These are phyloP conservation scores for Phymatocera aterrima DNA, from an alignment of 2,888 invertebrate species.

Conservation along the genomic window DNA sequence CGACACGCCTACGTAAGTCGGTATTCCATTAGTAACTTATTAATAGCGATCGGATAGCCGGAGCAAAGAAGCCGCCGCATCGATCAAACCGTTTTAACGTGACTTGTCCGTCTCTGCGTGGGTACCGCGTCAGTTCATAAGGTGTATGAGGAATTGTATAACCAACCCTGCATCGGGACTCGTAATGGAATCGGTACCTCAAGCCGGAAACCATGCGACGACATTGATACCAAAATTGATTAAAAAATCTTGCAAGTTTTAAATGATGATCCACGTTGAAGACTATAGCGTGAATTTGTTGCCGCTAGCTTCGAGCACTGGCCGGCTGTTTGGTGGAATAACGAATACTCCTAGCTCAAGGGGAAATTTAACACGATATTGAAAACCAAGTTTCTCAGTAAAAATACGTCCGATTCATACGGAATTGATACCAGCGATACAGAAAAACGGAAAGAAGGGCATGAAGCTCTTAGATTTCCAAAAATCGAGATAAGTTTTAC, in stretches of 20 bases:
- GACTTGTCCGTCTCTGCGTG: slow-evolving; percentile 33
- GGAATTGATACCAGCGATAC: too few species aligned
- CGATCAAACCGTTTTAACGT: slow-evolving; percentile 48
- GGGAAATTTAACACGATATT: too few species aligned
- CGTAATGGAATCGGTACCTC: neutral
- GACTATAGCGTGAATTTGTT: neutral
- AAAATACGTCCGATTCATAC: too few species aligned
- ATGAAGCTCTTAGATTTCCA: too few species aligned
- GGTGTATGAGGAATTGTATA: slow-evolving; percentile 22
- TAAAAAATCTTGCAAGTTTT: neutral
- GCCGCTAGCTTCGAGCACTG: neutral
- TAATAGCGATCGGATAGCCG: slow-evolving; percentile 57
- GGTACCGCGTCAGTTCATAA: slow-evolving; percentile 37
- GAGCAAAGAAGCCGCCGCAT: slow-evolving; percentile 48
- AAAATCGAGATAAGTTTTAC: too few species aligned
- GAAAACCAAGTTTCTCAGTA: too few species aligned
- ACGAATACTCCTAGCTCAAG: slow-evolving; percentile 16
- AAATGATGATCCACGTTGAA: neutral
- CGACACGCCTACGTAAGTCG: slow-evolving; percentile 64
- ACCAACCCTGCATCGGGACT: slow-evolving; percentile 7
- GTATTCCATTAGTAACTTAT: slow-evolving; percentile 69
- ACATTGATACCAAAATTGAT: neutral
- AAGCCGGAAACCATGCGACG: neutral
- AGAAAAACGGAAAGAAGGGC: too few species aligned
- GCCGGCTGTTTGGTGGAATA: neutral